These are phyloP conservation scores for Conistra vaccinii DNA, from an alignment of 2,888 invertebrate species.

Conservation along the genomic window DNA sequence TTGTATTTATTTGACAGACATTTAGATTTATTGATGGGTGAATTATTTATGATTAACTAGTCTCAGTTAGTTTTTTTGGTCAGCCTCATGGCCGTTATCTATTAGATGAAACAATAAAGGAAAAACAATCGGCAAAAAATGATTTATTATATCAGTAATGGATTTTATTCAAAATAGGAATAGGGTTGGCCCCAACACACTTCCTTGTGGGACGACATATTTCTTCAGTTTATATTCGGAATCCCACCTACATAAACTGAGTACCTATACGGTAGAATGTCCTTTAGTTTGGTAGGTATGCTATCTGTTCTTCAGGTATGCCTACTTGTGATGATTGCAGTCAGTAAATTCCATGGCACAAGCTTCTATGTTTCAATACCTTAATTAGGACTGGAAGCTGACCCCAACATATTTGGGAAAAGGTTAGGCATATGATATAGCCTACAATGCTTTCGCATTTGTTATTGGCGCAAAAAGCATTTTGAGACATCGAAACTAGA, in stretches of 20 bases:
- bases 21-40: background rate
- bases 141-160: background rate
- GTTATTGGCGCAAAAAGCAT: background rate
- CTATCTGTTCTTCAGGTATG: background rate
- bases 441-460: background rate
- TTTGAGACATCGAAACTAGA: background rate
- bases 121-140: background rate
- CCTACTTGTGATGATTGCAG: background rate
- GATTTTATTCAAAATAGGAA: background rate
- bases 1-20: background rate
- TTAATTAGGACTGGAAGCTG: background rate
- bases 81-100: background rate
- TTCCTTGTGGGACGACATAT: background rate
- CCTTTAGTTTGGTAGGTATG: background rate
- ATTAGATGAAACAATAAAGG: background rate
- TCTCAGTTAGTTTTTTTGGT: background rate
- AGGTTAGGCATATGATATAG: background rate
- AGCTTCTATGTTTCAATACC: background rate
- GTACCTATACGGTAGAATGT: background rate
- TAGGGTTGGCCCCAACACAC: constrained; percentile 2
- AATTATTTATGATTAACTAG: background rate
- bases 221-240: too few species aligned
- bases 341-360: background rate
- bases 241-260: too few species aligned
- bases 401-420: background rate